phyloP scores from a whole-genome alignment of 2,797 vertebrate genomes.

The Macrochelys suwanniensis region DNA sequence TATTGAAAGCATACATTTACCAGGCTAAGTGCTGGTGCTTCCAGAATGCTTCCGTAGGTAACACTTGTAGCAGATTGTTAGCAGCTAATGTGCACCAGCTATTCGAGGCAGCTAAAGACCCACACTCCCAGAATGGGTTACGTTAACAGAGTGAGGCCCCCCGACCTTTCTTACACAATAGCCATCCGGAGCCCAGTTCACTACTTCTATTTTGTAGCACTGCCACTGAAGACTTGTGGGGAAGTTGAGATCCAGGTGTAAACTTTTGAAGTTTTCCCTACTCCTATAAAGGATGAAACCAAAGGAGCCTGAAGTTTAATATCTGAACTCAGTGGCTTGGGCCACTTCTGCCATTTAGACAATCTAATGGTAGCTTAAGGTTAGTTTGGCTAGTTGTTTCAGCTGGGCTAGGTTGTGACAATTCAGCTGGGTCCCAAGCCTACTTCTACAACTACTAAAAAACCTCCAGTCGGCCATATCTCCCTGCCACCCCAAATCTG shows the following conservation, averaged over 20 bases:
- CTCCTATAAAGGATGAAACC: background rate
- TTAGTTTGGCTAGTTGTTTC: background rate
- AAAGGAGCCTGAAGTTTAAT: background rate
- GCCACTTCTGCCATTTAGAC: background rate
- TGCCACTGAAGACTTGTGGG: accelerated
- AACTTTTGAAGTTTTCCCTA: background rate
- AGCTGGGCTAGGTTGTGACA: background rate
- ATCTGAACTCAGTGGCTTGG: background rate
- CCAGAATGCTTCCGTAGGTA: background rate
- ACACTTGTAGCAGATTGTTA: background rate
- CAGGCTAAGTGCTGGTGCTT: background rate
- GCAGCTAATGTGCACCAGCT: no score
- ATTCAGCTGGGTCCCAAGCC: background rate
- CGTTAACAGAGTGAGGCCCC: background rate
- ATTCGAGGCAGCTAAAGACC: background rate
- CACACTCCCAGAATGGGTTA: accelerated
- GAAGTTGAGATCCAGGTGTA: background rate
- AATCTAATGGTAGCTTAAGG: background rate
- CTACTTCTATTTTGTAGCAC: background rate
- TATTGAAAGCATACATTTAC: background rate
- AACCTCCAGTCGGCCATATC: background rate
- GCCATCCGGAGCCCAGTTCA: background rate
- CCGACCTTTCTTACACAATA: background rate
- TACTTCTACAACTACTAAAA: background rate
- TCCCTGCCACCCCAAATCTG: background rate